Base-by-base conservation (phyloP, 1,140 invertebrate genomes). In the Lysiphlebus fabarum region DNA sequence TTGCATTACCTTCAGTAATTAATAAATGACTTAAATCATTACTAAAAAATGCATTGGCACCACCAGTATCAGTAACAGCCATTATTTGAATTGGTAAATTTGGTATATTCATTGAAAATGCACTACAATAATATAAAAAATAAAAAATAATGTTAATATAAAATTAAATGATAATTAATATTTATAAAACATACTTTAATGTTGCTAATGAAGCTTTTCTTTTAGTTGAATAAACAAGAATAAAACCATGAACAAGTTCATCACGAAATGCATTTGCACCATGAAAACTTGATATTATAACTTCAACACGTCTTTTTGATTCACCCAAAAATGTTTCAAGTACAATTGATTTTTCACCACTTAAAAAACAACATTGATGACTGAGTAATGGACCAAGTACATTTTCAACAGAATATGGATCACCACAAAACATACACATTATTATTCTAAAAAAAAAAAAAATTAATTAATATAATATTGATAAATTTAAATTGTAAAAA, bases 371-470 rank as follows among this genome's bases (percentile, higher is more conserved):
- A 58, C 88, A 90, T 55, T 92, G 90, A 74, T 96, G 92, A 69
- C 87, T 88, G 42, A 98, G 81, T 57, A 98, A 79, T 2, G 95
- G 95, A 40, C 87, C 87, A 12, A 98, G 81, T 48, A 97, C 90
- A 63, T 92, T 90, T 75, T 96, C 93, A 43, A 95, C 87, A 2
- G 89, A 90, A 71, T 91, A 97, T 11, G 93, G 91, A 81, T 98
- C 96, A 45, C 95, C 95, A 80, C 96, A 99, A 75, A 98, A 95
- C 85, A 98, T 90, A 75, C 94, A 97, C 86, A 98, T 91, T 68
- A 97, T 92, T 76, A 98, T 93, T 65, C 90, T 90, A 68, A 71
- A 81, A 76, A 59, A 57, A 60, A 51, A 63, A 66, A 47, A 37
- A 55, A 7, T 17, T 12, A 42, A 54, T 12, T 5, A 33, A 56